Evolutionary conservation across 2,888 invertebrate genomes (phyloP).

Genomic region (Tipula helvola): DNA sequence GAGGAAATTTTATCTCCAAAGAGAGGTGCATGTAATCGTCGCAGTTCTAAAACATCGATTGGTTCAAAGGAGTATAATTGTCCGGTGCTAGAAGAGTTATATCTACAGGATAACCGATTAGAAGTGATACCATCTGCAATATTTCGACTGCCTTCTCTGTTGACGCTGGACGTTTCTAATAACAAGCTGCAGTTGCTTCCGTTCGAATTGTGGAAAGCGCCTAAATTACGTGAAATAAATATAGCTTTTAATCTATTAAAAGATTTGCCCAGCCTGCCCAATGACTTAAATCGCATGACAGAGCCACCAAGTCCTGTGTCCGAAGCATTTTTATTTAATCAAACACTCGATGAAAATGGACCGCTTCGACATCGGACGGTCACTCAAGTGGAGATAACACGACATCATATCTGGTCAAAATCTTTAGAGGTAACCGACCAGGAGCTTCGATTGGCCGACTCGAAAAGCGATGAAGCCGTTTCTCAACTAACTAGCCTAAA

Average conservation of each 20-base stretch:
- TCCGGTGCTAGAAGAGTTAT: slow-evolving; percentile 78
- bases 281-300: background rate
- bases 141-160: slow-evolving; percentile 65
- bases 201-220: slow-evolving; percentile 72
- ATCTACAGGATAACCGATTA: slow-evolving; percentile 83
- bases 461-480: slow-evolving; percentile 41
- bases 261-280: slow-evolving; percentile 49
- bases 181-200: slow-evolving; percentile 81
- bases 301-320: slow-evolving; percentile 15
- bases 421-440: slow-evolving; percentile 54
- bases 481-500: slow-evolving; percentile 66
- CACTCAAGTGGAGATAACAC: slow-evolving; percentile 46
- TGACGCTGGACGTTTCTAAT: slow-evolving; percentile 82
- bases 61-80: slow-evolving; percentile 45
- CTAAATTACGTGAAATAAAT: slow-evolving; percentile 76
- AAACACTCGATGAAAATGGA: background rate
- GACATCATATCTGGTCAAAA: slow-evolving; percentile 66
- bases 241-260: slow-evolving; percentile 77
- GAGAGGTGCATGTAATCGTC: slow-evolving; percentile 16
- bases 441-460: slow-evolving; percentile 44
- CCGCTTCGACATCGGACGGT: background rate
- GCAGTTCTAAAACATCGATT: slow-evolving; percentile 6
- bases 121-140: slow-evolving; percentile 69
- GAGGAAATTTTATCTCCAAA: slow-evolving; percentile 22
- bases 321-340: slow-evolving; percentile 16